Evolutionary conservation across 2,888 invertebrate genomes (phyloP).

Genomic region (Cantharis rufa): DNA sequence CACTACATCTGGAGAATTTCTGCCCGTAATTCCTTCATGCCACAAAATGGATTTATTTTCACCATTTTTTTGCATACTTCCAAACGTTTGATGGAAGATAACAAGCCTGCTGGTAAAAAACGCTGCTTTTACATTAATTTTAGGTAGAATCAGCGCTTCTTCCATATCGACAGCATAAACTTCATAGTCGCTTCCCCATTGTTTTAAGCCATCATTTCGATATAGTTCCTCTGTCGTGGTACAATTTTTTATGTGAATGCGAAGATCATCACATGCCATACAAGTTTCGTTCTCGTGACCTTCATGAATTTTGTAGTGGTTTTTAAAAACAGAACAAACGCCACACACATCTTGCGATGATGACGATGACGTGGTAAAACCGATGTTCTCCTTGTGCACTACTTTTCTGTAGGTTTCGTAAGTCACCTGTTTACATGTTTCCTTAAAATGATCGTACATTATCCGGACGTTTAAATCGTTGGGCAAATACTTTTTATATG

Average conservation of each 20-base stretch:
- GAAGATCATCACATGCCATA: not conserved
- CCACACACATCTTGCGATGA: not conserved
- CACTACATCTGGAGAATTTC: slow-evolving; percentile 25
- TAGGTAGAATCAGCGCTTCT: slow-evolving; percentile 27
- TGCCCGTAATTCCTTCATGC: slow-evolving; percentile 28
- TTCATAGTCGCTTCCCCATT: not conserved
- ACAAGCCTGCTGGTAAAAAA: slow-evolving; percentile 20
- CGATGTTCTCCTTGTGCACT: not conserved
- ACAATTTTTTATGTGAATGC: not conserved
- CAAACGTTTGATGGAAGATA: slow-evolving; percentile 28
- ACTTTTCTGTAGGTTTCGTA: not conserved
- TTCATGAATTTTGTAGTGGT: not conserved
- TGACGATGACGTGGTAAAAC: not conserved
- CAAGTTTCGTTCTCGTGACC: not conserved
- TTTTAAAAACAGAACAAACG: not conserved
- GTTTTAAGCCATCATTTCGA: not conserved
- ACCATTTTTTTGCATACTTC: not conserved
- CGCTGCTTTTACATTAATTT: slow-evolving; percentile 29
- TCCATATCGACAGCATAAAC: slow-evolving; percentile 22
- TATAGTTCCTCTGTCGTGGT: not conserved
- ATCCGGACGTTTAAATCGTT: not conserved
- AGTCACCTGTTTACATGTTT: not conserved
- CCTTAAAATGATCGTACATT: not conserved
- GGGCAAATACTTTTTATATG: not conserved
- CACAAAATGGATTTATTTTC: slow-evolving; percentile 11